Percentiles rank a stretch among this genome's conserved stretches.
Conservation (phyloP, 2,888 invertebrate species). For the Tiliacea aurago region DNA sequence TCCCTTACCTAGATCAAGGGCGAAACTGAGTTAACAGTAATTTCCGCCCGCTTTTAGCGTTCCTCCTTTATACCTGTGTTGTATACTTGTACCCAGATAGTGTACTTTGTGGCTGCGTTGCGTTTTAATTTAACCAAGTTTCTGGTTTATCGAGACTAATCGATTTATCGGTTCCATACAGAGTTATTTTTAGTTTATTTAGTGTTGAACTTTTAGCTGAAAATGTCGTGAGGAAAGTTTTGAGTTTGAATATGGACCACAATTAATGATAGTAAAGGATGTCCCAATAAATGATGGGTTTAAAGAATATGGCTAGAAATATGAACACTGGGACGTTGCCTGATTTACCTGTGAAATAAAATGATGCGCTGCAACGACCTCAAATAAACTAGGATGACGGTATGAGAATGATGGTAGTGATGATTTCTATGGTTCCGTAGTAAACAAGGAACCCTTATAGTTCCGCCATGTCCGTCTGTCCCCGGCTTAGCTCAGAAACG, state of each 20-base stretch:
- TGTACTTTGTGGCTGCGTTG: conserved; percentile 1
- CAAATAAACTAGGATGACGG: too few relatives aligned
- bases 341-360: too few relatives aligned
- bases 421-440: too few relatives aligned
- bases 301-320: not conserved
- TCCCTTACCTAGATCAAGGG: conserved; percentile 8
- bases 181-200: not conserved
- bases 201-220: not conserved
- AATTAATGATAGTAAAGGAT: too few relatives aligned
- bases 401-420: too few relatives aligned
- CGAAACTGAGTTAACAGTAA: conserved; percentile 45
- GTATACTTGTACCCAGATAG: conserved; percentile 4
- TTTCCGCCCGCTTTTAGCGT: conserved; percentile 48
- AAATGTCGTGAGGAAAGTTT: not conserved
- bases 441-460: too few relatives aligned
- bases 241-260: not conserved
- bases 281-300: too few relatives aligned
- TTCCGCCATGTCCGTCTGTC: too few relatives aligned
- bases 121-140: conserved; percentile 23
- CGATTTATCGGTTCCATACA: not conserved
- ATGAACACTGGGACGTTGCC: not conserved
- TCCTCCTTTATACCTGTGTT: not conserved
- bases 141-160: not conserved
- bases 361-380: too few relatives aligned
- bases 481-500: too few relatives aligned